A percentile compares a stretch with the other conserved stretches of the same genome.
phyloP scores from a whole-genome alignment of 2,888 invertebrate genomes.

The Cheilosia scutellata region DNA sequence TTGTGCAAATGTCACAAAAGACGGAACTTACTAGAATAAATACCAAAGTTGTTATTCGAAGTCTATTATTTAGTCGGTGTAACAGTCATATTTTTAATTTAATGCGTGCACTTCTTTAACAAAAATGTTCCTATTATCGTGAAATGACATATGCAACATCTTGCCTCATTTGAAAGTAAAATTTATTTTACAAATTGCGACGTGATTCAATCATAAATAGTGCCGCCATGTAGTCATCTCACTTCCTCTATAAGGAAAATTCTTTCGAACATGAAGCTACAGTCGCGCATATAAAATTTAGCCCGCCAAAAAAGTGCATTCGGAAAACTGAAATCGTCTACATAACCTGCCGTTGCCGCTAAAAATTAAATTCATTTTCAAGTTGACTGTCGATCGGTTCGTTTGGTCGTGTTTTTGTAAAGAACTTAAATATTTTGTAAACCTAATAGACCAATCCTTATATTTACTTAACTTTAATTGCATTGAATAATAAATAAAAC shows the following conservation, averaged over 20 bases:
- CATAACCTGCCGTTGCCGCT: constrained; percentile 13
- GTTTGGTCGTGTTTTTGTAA: constrained; percentile 31
- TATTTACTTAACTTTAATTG: constrained; percentile 13
- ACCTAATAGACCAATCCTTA: background rate
- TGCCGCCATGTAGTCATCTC: constrained; percentile 29
- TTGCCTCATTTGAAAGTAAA: background rate
- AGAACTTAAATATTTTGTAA: background rate
- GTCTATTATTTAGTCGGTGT: too few species aligned
- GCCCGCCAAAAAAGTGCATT: constrained; percentile 62
- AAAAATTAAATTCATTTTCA: constrained; percentile 38
- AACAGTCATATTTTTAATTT: too few species aligned
- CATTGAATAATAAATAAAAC: constrained; percentile 1
- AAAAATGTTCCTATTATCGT: too few species aligned
- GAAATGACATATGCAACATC: background rate
- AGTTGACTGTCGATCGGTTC: constrained; percentile 63
- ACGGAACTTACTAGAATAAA: too few species aligned
- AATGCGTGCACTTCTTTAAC: too few species aligned
- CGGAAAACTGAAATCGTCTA: background rate
- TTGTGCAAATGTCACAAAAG: too few species aligned
- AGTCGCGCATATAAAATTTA: constrained; percentile 45
- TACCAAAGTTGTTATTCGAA: too few species aligned
- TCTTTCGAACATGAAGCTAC: constrained; percentile 14
- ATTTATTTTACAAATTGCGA: background rate
- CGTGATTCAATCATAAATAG: background rate
- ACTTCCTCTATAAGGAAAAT: constrained; percentile 5